Evolutionary conservation across 1,140 invertebrate genomes (phyloP), one percentile per base, ranked within the genome.

Genomic region (Zaprionus inermis): DNA sequence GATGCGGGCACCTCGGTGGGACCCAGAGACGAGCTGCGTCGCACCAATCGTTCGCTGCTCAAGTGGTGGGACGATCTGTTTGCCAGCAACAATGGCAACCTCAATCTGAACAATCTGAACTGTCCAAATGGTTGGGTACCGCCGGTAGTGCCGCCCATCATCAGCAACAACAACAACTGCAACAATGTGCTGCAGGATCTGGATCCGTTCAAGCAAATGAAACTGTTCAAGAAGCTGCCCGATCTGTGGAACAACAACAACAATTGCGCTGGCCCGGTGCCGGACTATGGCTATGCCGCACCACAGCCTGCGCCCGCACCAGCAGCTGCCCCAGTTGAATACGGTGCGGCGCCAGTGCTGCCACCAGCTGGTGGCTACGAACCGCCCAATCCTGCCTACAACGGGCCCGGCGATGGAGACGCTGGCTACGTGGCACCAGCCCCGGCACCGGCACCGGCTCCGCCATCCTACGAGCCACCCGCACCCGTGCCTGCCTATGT

Each of bases 1-100:
- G 85, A 89, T 71, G 36, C 76, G 0, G 85, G 85, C 10, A 38
- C 54, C 5, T 22, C 32, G 3, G 81, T 91, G 56, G 72, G 74
- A 3, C 83, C 88, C 30, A 79, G 66, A 5, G 83, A 75, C 0
- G 67, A 90, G 16, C 24, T 89, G 20, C 88, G 63, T 51, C 88
- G 88, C n/a, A 84, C 83, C 9, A 83, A 91, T 63, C 88, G 88
- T 0, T 91, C 88, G 32, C 70, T 91, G 1, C 30, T 80, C 7
- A 91, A 91, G 51, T 91, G 83, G 78, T 83, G 80, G 83, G 90
- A 83, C 3, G 78, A 91, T 54, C 63, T 91, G 5, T 91, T 91
- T 20, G 14, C 57, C 0, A 69, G 52, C 0, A 82, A 72, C 51
- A 86, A 82, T 52, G 84, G 76, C 38, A 76, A 73, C 30, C 66